Base-by-base conservation (phyloP, 1,140 invertebrate genomes). In the Heliconius eleuchia region DNA sequence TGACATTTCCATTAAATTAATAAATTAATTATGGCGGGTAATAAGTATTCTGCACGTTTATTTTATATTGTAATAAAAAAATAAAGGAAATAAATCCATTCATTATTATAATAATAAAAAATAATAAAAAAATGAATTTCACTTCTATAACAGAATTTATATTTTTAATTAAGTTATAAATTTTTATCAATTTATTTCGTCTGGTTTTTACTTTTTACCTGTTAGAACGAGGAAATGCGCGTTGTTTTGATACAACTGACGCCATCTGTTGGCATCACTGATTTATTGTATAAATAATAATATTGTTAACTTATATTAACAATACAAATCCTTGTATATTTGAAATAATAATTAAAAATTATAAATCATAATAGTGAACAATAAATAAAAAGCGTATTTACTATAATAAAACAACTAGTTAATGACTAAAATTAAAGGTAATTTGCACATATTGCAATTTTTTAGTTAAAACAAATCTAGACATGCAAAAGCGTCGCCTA, bases 181-280 rank as follows among this genome's bases (percentile, higher is more conserved):
- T 66, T 30, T 11, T 13, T 3, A 30, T 30, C 9, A 66, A 27
- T 66, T 66, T 30, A 66, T 66, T 30, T 66, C 23, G 30, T 1
- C 23, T 27, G 27, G 23, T 66, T 66, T 30, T 66, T 66, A 66
- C 60, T 30, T 66, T 66, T 73, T 73, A 73, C 39, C 72, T 46
- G 72, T 50, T 46, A 73, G n/a, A 50, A 60, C 57, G 13, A 66
- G 60, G 60, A 66, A 66, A 27, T 66, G 8, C 9, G 60, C 60
- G 60, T 89, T 89, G 84, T 87, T 90, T 88, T 87, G 84, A 34
- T 52, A 84, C 86, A 71, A 81, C 76, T 85, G 46, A 84, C 88
- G 88, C 91, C 90, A 91, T 91, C 89, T 92, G 82, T 77, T 74
- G 85, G 60, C 37, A 74, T 16, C 9, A 0, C 1, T 27, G 13